A percentile compares a stretch with the other conserved stretches of the same genome.
phyloP scores from a whole-genome alignment of 2,888 invertebrate species.

The Synanthedon formicaeformis region DNA sequence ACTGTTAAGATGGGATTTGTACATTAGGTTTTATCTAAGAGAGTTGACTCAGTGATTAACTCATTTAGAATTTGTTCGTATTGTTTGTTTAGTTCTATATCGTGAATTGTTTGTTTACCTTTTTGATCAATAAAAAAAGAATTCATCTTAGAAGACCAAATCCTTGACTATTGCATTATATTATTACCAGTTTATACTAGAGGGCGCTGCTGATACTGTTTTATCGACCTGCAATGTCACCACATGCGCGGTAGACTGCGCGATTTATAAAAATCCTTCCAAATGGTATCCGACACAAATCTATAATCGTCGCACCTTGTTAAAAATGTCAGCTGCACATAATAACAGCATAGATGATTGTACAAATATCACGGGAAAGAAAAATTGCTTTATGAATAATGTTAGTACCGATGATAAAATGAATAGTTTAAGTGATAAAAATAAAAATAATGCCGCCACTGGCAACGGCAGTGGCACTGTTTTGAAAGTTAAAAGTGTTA shows the following conservation, averaged over 20 bases:
- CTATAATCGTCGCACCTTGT: constrained; percentile 55
- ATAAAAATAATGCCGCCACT: constrained; percentile 26
- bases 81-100: no score
- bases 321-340: constrained; percentile 50
- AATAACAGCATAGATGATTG: constrained; percentile 14
- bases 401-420: constrained; percentile 25
- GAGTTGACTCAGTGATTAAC: no score
- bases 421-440: constrained; percentile 39
- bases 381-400: constrained; percentile 20
- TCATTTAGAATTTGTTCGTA: no score
- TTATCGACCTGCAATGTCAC: constrained; percentile 37
- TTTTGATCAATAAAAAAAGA: no score
- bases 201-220: constrained; percentile 31
- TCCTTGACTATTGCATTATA: no score
- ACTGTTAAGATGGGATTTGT: no score
- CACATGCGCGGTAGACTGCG: constrained; percentile 63
- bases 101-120: no score
- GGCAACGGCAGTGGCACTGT: constrained; percentile 26
- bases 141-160: no score
- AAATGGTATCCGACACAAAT: constrained; percentile 59
- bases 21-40: no score
- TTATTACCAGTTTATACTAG: constrained; percentile 11
- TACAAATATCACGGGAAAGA: constrained; percentile 29
- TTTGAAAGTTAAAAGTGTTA: constrained; percentile 63
- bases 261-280: constrained; percentile 64